phyloP scores from a whole-genome alignment of 2,888 invertebrate genomes.

The Calameuta filiformis region DNA sequence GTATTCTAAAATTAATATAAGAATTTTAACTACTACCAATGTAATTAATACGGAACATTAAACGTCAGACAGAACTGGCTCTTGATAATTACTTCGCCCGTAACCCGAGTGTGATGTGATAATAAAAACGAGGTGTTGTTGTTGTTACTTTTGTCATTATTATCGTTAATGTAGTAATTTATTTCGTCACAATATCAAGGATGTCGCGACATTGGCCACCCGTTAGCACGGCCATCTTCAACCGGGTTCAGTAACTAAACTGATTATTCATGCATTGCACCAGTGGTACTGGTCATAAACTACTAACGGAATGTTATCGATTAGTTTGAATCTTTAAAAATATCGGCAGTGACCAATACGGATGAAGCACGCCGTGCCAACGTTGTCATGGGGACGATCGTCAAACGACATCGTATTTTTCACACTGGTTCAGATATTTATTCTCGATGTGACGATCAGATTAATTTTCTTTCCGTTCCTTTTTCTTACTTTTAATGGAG shows the following conservation, averaged over 20 bases:
- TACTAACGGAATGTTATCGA: background rate
- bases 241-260: background rate
- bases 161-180: background rate
- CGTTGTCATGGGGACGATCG: background rate
- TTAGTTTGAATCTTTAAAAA: background rate
- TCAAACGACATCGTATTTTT: background rate
- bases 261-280: background rate
- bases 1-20: slow-evolving; percentile 24
- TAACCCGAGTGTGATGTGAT: background rate
- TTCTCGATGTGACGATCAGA: background rate
- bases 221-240: background rate
- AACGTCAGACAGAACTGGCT: slow-evolving; percentile 9
- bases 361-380: background rate
- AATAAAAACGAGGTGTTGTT: slow-evolving; percentile 2
- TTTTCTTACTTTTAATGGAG: background rate
- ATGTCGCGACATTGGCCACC: background rate
- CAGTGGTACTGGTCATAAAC: background rate
- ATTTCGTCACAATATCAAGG: background rate
- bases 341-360: background rate
- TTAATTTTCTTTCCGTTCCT: background rate
- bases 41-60: slow-evolving; percentile 16
- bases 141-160: background rate
- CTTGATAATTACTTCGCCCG: slow-evolving; percentile 2
- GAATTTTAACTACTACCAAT: slow-evolving; percentile 19
- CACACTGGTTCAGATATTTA: background rate